Conservation (phyloP, 2,113 vertebrate species). For the Callocephalon fimbriatum region DNA sequence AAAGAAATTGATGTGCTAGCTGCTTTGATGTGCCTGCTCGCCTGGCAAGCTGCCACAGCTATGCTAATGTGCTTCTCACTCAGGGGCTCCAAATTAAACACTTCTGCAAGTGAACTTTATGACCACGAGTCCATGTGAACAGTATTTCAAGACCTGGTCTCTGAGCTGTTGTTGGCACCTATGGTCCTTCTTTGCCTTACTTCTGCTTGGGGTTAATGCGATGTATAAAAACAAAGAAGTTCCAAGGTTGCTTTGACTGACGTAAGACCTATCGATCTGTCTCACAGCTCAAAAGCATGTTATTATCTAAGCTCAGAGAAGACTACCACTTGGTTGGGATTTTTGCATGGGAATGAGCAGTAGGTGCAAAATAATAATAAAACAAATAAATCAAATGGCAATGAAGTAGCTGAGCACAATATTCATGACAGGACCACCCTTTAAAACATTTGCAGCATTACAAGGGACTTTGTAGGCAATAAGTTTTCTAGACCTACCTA, state of each 20-base stretch:
- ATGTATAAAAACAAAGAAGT: neutral
- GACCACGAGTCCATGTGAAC: neutral
- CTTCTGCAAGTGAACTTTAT: neutral
- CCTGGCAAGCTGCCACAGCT: neutral
- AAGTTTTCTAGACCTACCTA: conserved; percentile 64
- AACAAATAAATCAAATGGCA: conserved; percentile 41
- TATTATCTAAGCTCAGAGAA: neutral
- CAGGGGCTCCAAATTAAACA: neutral
- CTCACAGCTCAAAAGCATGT: neutral
- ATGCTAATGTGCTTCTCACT: neutral
- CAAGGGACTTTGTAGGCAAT: conserved; percentile 31
- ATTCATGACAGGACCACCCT: conserved; percentile 42
- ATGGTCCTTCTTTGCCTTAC: neutral
- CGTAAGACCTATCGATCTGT: neutral
- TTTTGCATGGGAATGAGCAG: conserved; percentile 60
- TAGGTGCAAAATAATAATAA: conserved; percentile 63
- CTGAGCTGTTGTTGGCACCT: neutral
- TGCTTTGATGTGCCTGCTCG: neutral
- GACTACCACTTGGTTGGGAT: neutral
- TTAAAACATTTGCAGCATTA: conserved; percentile 34
- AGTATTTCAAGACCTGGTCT: neutral
- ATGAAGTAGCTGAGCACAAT: conserved; percentile 56
- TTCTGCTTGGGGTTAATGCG: neutral
- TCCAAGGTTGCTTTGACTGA: neutral
- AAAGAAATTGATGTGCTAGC: neutral